Evolutionary conservation across 2,113 vertebrate genomes (phyloP).

Genomic region (Climacteris rufus): DNA sequence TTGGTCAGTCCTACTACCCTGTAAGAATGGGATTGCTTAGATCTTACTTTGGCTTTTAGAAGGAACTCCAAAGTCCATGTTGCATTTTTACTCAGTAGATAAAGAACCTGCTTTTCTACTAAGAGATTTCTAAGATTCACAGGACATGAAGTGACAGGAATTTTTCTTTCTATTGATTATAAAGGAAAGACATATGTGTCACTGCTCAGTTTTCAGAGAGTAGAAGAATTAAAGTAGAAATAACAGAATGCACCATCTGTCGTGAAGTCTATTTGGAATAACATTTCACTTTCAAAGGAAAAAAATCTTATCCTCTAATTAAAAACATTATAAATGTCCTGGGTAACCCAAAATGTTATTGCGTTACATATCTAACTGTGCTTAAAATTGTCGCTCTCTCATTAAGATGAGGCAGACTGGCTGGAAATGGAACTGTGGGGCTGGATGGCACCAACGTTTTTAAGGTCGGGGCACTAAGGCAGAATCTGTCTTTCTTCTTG

Average conservation of each 20-base stretch:
- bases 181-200: not conserved
- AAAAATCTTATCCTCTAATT: not conserved
- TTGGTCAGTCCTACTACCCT: not conserved
- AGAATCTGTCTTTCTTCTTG: not conserved
- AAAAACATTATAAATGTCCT: not conserved
- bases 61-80: not conserved
- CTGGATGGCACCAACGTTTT: not conserved
- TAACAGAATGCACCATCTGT: not conserved
- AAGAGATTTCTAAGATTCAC: not conserved
- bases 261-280: not conserved
- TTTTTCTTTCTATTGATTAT: not conserved
- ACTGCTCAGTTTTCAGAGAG: not conserved
- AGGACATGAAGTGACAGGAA: not conserved
- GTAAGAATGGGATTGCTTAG: not conserved
- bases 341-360: not conserved
- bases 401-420: accelerated
- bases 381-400: not conserved
- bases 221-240: not conserved
- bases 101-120: not conserved
- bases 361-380: not conserved
- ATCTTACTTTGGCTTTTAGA: not conserved
- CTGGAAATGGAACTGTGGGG: not conserved
- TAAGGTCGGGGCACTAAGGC: not conserved
- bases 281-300: not conserved
- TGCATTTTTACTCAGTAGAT: not conserved